Base-by-base conservation (phyloP, 37 sponge, comb jelly and placozoan species). In the Aplysina aerophoba region DNA sequence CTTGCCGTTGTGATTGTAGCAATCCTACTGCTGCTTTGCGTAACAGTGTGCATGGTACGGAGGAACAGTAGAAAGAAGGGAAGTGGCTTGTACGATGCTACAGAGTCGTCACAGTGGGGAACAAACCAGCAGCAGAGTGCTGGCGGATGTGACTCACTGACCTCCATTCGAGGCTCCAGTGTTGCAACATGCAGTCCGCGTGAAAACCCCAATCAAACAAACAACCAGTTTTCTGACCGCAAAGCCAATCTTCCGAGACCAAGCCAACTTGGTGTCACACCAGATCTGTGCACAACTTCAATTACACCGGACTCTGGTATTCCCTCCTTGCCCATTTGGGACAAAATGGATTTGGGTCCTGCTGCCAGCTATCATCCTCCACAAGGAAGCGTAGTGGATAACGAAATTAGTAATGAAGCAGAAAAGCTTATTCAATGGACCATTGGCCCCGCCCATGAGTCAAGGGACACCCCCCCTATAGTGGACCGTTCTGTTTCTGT, bases 371-470 rank as follows among this genome's bases (percentile, higher is more conserved):
- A 31, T 27, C 0, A 69, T 30, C 71, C 28, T 1, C 71, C 71
- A 31, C 28, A 31, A 30, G 34, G 33, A 2, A 31, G 34, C 4
- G 1, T 19, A 24, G 2, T 41, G 21, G 25, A 40, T 24, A 24
- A 75, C n/a, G n/a, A n/a, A n/a, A n/a, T n/a, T 14, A 44, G 39
- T 24, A 25, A 36, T 75, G 78, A 50, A 41, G 4, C 24, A 2
- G 53, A 24, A 21, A 25, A 31, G 15, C 78, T 54, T 44, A 15
- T 75, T 21, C 78, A 75, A 44, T 75, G 78, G 78, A 75, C 54
- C 2, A 0, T 53, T 38, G 78, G 78, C 54, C 78, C 78, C 44
- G 78, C 78, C 78, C 78, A 75, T 40, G 78, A 75, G n/a, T 75
- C 78, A 17, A 75, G 54, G 22, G 54, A 50, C 54, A 75, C 78